phyloP scores from a whole-genome alignment of 1,140 invertebrate species.

The Papilio helenus region DNA sequence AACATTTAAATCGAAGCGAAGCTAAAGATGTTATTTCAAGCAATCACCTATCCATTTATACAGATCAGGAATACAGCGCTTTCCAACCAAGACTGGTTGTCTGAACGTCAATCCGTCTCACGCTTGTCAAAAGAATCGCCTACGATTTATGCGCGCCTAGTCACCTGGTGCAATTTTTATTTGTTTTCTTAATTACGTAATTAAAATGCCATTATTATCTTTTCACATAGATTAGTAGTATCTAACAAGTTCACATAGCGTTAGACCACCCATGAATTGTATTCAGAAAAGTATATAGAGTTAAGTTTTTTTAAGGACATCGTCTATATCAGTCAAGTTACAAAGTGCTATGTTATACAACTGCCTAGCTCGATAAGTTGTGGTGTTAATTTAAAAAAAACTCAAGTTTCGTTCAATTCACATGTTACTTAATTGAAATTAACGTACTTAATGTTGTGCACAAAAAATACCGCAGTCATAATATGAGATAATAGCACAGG shows the following conservation, averaged over 20 bases:
- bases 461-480: neutral
- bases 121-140: slow-evolving; percentile 29
- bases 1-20: too few relatives aligned
- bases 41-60: neutral
- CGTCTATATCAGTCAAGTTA: too few relatives aligned
- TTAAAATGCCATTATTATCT: neutral
- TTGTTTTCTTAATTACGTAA: neutral
- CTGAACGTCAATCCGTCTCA: slow-evolving; percentile 26
- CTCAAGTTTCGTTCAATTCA: neutral
- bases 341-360: neutral
- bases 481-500: neutral
- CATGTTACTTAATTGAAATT: neutral
- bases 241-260: neutral
- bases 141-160: slow-evolving; percentile 30
- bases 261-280: too few relatives aligned
- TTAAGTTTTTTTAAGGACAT: too few relatives aligned
- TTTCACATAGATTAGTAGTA: neutral
- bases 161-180: neutral
- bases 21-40: too few relatives aligned
- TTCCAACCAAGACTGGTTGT: neutral
- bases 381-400: neutral
- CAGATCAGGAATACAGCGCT: neutral
- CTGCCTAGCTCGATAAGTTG: neutral
- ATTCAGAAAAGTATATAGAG: too few relatives aligned
- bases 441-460: neutral